Base-by-base conservation (phyloP, 1,140 invertebrate genomes). In the Meloidogyne exigua region DNA sequence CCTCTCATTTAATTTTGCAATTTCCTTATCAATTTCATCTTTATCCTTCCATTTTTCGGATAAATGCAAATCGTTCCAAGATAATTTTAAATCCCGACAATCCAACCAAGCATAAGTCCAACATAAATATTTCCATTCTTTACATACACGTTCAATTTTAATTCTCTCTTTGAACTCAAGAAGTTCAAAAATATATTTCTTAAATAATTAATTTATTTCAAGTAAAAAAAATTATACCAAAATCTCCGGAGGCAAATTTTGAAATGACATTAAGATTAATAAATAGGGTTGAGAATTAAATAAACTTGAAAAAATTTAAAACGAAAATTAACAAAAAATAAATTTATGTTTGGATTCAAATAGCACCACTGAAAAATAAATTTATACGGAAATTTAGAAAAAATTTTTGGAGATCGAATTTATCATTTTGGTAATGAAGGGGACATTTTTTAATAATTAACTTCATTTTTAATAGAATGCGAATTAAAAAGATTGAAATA, bases 401-500 rank as follows among this genome's bases (percentile, higher is more conserved):
- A n/a, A n/a, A n/a, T n/a, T n/a, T n/a, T n/a, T n/a, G n/a, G n/a
- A n/a, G n/a, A n/a, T n/a, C n/a, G n/a, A n/a, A n/a, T n/a, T n/a
- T n/a, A n/a, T n/a, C n/a, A n/a, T n/a, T n/a, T n/a, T n/a, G n/a
- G n/a, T n/a, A n/a, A n/a, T n/a, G n/a, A n/a, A n/a, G n/a, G n/a
- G n/a, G n/a, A n/a, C n/a, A n/a, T n/a, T n/a, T n/a, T n/a, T n/a
- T n/a, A n/a, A n/a, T n/a, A n/a, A 32, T 7, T 32, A 32, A 32
- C 7, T 32, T 7, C 28, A 32, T 68, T 65, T 71, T 64, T 15
- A 23, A 12, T 1, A 36, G 63, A 57, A 99, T 99, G 96, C 92
- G 93, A 88, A 93, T 99, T 15, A 98, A 97, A 88, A 93, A 92
- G 10, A 93, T 99, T 79, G 90, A 95, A 21, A 89, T 99, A 13